Evolutionary conservation across 2,113 vertebrate species (phyloP), one percentile per base, ranked within the genome.

Genomic region (Ictidomys tridecemlineatus): DNA sequence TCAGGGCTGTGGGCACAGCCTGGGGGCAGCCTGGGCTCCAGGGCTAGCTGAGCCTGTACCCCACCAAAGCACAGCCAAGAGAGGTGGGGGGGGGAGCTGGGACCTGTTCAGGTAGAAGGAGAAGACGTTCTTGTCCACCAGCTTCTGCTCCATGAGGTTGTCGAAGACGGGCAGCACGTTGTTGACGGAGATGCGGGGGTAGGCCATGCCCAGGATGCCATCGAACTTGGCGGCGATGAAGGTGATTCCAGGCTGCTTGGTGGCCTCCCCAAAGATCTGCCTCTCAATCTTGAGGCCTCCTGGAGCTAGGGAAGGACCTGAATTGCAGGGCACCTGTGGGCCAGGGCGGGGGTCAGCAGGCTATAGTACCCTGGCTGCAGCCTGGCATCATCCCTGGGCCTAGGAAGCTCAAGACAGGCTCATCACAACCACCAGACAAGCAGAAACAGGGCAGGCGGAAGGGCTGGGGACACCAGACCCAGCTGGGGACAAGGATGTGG

Each of bases 41-140:
- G 48, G 28, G 17, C 72, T 4, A 53, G 51, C 69, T 37, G 10
- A 1, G 51, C 32, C 77, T 88, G 6, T 11, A 16, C 8, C 34
- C 14, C 39, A 16, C 3, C 11, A 14, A 51, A 51, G 51, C 51
- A 51, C 51, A 51, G 51, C 51, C 51, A 26, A 77, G 45, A 28
- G 2, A 17, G 5, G n/a, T 1, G 45, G 53, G 20, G 3, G 11
- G 7, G n/a, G 26, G 22, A 37, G 48, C 0, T 2, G 42, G 56
- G 6, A 58, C 99, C 99, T 99, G 99, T 99, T 99, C 42, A 99
- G 98, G 98, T 99, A 99, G 98, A 99, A 99, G 92, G 99, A 99
- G 98, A 99, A 99, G 0, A 99, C 0, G 8, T 99, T 99, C 94
- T 99, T 97, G 0, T 99, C 98, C 13, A 99, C 96, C 98, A 99